Evolutionary conservation across 2,113 vertebrate genomes (phyloP), one percentile per base, ranked within the genome.

Genomic region (Zapornia atra): DNA sequence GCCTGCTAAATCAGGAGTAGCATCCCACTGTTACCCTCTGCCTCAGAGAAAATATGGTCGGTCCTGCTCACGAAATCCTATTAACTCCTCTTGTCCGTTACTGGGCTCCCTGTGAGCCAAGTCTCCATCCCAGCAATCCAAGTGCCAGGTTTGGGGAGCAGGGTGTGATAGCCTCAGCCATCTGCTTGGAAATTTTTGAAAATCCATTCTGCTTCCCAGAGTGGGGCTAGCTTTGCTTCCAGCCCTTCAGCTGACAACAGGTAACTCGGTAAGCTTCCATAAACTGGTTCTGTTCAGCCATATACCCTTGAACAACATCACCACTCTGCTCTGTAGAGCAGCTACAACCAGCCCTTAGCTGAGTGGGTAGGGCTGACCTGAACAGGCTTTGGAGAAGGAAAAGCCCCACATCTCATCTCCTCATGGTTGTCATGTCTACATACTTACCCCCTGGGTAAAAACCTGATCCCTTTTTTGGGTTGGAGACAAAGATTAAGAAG

Each of bases 171-270:
- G 9, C 53, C 24, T 56, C 64, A n/a, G 64, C 61, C 22, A 25
- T 65, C 64, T 56, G 46, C 80, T 66, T 54, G 51, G 51, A 48
- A n/a, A 48, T 25, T 42, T 66, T 36, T 50, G 33, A 28, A 57
- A 25, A 18, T 22, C 11, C 0, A 4, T 87, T 85, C 34, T 44
- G 81, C 70, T 77, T 68, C 33, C 1, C 33, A 28, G 80, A 12
- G 31, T 1, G 0, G 25, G 1, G 2, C 59, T 24, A 18, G 70
- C 76, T 56, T 77, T 1, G 1, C 24, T 44, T 59, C 9, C 12
- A 11, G 40, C 11, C 10, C 0, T 42, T 72, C 11, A 7, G 77
- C 88, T 48, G 21, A n/a, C 46, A 57, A 9, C 28, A 31, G 33
- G 57, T 81, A 51, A 21, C 78, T n/a, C 6, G 34, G 76, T 20